Percentiles rank a stretch among this genome's conserved stretches.
Evolutionary conservation across 2,113 vertebrate genomes (phyloP).

Genomic region (rabbit (Oryctolagus cuniculus)): DNA sequence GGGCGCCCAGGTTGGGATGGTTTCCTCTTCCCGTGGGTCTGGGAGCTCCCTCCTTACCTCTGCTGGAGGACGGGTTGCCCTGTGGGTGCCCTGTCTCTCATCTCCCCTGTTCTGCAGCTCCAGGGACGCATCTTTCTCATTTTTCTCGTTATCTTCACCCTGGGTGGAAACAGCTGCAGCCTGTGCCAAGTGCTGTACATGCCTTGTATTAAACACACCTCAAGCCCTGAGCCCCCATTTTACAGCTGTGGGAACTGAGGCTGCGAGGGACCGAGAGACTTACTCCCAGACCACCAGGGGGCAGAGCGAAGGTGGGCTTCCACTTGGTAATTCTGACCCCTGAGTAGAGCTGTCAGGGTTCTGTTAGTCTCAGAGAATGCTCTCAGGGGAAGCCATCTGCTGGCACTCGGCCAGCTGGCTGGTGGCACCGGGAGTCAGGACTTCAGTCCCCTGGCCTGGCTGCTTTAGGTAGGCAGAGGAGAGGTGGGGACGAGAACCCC

Average conservation of each 20-base stretch:
- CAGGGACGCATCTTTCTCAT: background rate
- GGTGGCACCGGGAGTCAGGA: background rate
- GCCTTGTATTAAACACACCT: rapidly evolving
- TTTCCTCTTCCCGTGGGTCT: background rate
- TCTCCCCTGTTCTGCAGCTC: background rate
- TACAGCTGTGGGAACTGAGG: background rate
- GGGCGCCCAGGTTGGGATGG: rapidly evolving
- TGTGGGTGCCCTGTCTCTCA: background rate
- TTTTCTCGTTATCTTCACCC: background rate
- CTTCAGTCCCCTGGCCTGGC: background rate
- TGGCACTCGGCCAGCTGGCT: rapidly evolving
- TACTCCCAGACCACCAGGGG: background rate
- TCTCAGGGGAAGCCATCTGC: background rate
- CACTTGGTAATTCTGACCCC: background rate
- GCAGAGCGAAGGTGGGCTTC: background rate
- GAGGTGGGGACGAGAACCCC: too few relatives aligned
- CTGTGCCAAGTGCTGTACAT: background rate
- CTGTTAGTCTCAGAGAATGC: background rate
- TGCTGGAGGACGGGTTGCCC: rapidly evolving
- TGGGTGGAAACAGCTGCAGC: background rate
- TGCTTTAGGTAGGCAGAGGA: rapidly evolving
- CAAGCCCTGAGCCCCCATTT: background rate
- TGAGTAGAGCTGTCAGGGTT: background rate
- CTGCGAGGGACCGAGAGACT: background rate
- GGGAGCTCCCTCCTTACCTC: background rate